Base-by-base conservation (phyloP, 2,113 vertebrate genomes). In the Tyrannus savana region DNA sequence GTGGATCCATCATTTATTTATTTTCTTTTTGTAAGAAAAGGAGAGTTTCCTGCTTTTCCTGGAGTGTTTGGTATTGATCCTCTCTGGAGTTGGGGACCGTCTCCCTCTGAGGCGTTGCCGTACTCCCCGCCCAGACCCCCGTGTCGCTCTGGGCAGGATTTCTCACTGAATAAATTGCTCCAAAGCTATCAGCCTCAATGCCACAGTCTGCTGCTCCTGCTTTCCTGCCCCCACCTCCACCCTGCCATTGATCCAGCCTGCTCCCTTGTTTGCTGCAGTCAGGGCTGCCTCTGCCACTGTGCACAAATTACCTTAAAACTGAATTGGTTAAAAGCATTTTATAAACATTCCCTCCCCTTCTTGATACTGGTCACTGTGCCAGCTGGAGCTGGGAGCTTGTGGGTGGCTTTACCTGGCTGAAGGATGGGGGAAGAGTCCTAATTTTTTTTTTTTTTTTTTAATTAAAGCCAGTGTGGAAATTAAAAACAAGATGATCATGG, bases 201-300 rank as follows among this genome's bases (percentile, higher is more conserved):
- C 85, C 92, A 95, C 92, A 96, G 56, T 68, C 96, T 92, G 96
- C 88, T 96, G 95, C 96, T 96, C 93, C 82, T 83, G 95, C 92
- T 83, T 88, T 75, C 60, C 93, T 95, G 90, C 92, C 72, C 87
- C 95, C 93, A 94, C 95, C 90, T 96, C 88, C 66, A 7, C 44
- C 87, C 95, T 19, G 19, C 76, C 2, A 90, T 84, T 60, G 93
- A 94, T 96, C 92, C 95, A 78, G 85, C 50, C 93, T 35, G 74
- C 94, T 89, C 60, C 53, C 93, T 91, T 91, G 33, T 12, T 58
- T 67, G 78, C 96, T 94, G 87, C 93, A 91, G 81, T 46, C 93
- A 4, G 23, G 58, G 19, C 85, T 46, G 95, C 91, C 56, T 69
- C 85, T 46, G 94, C 95, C 2, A 52, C 50, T 71, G 90, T 6